phyloP scores from a whole-genome alignment of 1,140 invertebrate genomes.

The Megathymus violae region DNA sequence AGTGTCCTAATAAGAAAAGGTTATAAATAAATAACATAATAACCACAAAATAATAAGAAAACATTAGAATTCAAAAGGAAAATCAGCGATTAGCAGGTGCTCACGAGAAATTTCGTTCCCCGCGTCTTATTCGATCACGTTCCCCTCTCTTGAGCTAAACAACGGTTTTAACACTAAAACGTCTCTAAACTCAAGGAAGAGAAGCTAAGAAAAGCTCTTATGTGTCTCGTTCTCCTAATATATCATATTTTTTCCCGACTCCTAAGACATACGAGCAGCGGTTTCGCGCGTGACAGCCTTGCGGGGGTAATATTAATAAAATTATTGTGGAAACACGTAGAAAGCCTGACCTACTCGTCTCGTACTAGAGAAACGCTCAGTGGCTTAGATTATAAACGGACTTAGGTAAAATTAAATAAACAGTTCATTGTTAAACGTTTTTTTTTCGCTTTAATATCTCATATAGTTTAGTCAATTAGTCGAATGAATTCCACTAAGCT shows the following conservation, averaged over 20 bases:
- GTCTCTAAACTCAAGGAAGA: conserved; percentile 62
- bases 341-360: conserved; percentile 59
- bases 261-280: conserved; percentile 71
- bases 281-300: conserved; percentile 74
- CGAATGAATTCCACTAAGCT: too few species aligned
- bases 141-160: conserved; percentile 39
- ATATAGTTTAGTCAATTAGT: too few species aligned
- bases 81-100: conserved; percentile 6
- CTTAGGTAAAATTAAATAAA: background rate
- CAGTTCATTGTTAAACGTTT: background rate
- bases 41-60: background rate
- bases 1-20: too few species aligned
- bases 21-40: too few species aligned
- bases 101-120: conserved; percentile 8
- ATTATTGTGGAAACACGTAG: conserved; percentile 78
- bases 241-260: conserved; percentile 77
- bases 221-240: conserved; percentile 74
- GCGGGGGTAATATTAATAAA: conserved; percentile 80
- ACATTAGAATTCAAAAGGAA: background rate
- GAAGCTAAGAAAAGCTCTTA: conserved; percentile 65
- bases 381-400: background rate
- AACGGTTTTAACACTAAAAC: conserved; percentile 60
- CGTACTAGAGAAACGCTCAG: conserved; percentile 10
- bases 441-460: too few species aligned
- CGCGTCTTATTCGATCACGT: conserved; percentile 35